These are phyloP conservation scores for Varanus salvator DNA, from an alignment of 2,113 vertebrate species.

Conservation along the genomic window DNA sequence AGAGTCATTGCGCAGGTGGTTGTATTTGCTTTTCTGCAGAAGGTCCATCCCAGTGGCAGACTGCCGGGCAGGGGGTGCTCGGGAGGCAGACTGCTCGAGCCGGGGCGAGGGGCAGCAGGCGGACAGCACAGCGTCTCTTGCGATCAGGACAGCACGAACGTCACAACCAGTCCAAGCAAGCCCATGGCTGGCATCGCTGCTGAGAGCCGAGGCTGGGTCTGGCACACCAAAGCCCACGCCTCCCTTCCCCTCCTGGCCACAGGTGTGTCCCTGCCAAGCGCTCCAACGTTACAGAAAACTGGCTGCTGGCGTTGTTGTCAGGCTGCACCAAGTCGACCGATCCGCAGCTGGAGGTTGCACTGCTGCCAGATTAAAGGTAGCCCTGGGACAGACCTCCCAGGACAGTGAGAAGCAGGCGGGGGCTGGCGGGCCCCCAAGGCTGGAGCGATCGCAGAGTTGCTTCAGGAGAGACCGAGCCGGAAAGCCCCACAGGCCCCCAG, in stretches of 20 bases:
- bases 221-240: conserved; percentile 13
- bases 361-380: background rate
- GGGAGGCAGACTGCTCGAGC: background rate
- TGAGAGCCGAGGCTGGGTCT: background rate
- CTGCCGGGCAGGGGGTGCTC: conserved; percentile 33
- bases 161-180: accelerated
- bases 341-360: background rate
- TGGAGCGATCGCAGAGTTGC: background rate
- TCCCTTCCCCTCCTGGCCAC: background rate
- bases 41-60: conserved; percentile 86
- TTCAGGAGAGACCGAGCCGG: no score
- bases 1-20: conserved; percentile 92
- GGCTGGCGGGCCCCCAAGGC: accelerated
- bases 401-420: conserved; percentile 31
- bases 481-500: background rate
- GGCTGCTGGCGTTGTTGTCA: accelerated
- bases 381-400: background rate
- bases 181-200: background rate
- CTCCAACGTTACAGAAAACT: accelerated
- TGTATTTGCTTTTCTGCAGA: conserved; percentile 93
- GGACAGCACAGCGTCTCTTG: no score
- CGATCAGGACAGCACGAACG: accelerated
- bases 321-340: background rate
- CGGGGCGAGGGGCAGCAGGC: background rate
- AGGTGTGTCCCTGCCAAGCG: background rate